phyloP scores from a whole-genome alignment of 2,113 vertebrate species.

The Panthera uncia region DNA sequence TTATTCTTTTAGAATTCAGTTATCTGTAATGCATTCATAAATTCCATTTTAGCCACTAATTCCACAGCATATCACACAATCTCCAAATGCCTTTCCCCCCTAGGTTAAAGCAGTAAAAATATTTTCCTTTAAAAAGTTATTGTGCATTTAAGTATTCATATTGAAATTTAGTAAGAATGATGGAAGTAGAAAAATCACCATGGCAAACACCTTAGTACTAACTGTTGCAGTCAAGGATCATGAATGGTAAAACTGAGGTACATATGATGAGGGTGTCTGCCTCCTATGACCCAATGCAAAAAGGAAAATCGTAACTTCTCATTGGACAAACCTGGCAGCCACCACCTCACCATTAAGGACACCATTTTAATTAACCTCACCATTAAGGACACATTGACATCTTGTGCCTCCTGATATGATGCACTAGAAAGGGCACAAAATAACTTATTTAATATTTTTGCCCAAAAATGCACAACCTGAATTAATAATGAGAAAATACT shows the following conservation, averaged over 20 bases:
- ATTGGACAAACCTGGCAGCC: not conserved
- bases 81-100: not conserved
- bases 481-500: not conserved
- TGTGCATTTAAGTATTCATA: not conserved
- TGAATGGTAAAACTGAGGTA: not conserved
- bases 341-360: not conserved
- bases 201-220: not conserved
- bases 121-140: not conserved
- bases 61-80: not conserved
- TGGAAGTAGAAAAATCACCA: not conserved
- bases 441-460: not conserved
- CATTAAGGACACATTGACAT: not conserved
- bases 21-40: not conserved
- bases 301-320: conserved; percentile 1
- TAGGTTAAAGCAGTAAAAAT: not conserved
- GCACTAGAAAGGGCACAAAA: not conserved
- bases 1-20: not conserved
- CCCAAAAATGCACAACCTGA: not conserved
- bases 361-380: not conserved
- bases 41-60: not conserved
- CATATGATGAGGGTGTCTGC: not conserved
- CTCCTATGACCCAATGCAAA: not conserved
- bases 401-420: not conserved
- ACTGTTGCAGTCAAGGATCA: not conserved
- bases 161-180: not conserved